phyloP scores from a whole-genome alignment of 2,113 vertebrate species.

The Notarius lentiginosus region DNA sequence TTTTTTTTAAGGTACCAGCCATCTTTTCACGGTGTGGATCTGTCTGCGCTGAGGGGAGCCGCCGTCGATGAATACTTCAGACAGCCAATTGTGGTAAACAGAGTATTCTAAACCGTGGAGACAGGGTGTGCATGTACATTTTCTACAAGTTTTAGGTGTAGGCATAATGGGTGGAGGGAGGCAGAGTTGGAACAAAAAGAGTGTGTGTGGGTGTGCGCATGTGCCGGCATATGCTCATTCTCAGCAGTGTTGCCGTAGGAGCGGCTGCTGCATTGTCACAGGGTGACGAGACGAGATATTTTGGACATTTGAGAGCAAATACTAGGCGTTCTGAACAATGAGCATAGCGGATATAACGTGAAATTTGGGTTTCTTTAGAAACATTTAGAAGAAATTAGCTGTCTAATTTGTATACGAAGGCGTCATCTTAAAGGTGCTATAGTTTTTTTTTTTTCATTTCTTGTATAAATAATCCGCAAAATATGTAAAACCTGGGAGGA shows the following conservation, averaged over 20 bases:
- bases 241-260: neutral
- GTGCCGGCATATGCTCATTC: neutral
- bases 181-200: neutral
- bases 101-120: neutral
- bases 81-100: conserved; percentile 88
- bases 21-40: conserved; percentile 93
- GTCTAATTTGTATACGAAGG: neutral
- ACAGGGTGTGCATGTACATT: neutral
- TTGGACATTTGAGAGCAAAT: neutral
- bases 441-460: neutral
- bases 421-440: neutral
- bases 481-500: neutral
- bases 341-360: neutral
- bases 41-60: conserved; percentile 87
- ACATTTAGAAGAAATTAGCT: neutral
- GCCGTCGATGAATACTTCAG: conserved; percentile 95
- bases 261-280: neutral
- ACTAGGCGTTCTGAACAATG: neutral
- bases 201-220: neutral
- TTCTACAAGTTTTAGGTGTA: neutral
- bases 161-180: no score
- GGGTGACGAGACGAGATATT: no score
- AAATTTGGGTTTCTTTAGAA: neutral
- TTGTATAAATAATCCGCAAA: neutral
- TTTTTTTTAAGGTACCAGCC: conserved; percentile 85